Evolutionary conservation across 1,140 invertebrate genomes (phyloP), one percentile per base, ranked within the genome.

Genomic region (Lordiphosa collinella): DNA sequence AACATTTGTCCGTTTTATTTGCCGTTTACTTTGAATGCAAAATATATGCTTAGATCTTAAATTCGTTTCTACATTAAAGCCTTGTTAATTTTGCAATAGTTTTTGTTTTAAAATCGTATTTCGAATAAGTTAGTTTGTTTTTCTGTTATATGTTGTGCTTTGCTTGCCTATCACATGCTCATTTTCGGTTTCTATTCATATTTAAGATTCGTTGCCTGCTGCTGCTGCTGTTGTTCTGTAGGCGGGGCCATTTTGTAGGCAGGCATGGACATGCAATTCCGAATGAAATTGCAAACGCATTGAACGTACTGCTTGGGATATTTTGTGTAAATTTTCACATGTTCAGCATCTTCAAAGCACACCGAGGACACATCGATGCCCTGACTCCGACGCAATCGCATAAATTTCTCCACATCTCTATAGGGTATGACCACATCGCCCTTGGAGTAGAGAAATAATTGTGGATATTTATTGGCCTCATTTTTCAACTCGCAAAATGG

Each of bases 401-500:
- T 91, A 54, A 93, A 93, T 55, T 91, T 90, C 67, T 93, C 92
- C 16, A 93, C 90, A 80, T 93, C 92, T 90, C 92, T 73, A 53
- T 91, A 90, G 25, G 90, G 89, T 69, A 92, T 92, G 68, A 94
- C 71, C 18, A 91, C 90, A 76, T 96, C 94, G 3, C 90, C 90
- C 67, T 93, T 93, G 0, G 94, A 95, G 73, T 94, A 96, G 10
- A 95, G 90, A 82, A 94, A 95, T 35, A 95, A 80, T 84, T 95
- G 94, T 16, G 94, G 92, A 90, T 91, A 93, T 34, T 89, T 72
- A 58, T 89, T 90, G 4, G 71, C 59, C 36, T 91, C 90, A 29
- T 88, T 82, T 64, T 90, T 90, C 1, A 91, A 72, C 52, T 90
- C 89, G 60, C 88, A 86, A 58, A 90, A 89, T 2, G 90, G 90